These are phyloP conservation scores for Acanthacorydalis orientalis DNA, from an alignment of 2,888 invertebrate species.

Conservation along the genomic window DNA sequence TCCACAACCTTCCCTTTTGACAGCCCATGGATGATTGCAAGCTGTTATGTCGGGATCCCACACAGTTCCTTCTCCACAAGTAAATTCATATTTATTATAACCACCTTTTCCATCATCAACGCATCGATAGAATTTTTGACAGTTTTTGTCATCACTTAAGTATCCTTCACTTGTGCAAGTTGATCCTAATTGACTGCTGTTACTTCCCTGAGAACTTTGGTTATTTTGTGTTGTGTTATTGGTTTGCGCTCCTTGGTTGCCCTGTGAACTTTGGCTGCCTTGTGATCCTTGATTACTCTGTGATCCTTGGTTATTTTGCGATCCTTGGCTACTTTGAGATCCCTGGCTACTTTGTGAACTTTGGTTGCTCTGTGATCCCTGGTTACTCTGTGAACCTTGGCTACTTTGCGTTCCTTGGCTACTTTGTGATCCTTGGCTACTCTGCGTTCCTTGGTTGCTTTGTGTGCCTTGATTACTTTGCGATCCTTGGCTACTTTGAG, in stretches of 20 bases:
- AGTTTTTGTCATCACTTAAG: slow-evolving; percentile 47
- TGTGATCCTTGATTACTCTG: background rate
- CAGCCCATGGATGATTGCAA: slow-evolving; percentile 56
- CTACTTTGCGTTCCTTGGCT: background rate
- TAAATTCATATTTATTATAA: slow-evolving; percentile 49
- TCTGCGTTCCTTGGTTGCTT: background rate
- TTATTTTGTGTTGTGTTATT: background rate
- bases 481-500: background rate
- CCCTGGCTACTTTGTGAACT: background rate
- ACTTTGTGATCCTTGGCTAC: background rate
- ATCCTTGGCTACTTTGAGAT: background rate
- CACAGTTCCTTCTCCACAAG: slow-evolving; percentile 57
- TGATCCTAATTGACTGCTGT: slow-evolving; percentile 11
- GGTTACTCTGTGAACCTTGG: background rate
- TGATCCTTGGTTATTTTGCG: background rate
- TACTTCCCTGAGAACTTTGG: background rate
- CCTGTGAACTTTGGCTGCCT: background rate
- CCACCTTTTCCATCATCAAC: slow-evolving; percentile 41
- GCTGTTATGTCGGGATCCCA: slow-evolving; percentile 53
- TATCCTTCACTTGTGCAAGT: slow-evolving; percentile 52
- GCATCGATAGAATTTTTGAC: slow-evolving; percentile 63
- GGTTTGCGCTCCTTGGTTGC: background rate
- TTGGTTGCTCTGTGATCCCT: background rate
- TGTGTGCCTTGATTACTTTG: background rate
- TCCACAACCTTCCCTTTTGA: slow-evolving; percentile 18